Evolutionary conservation across 2,797 vertebrate genomes (phyloP).

Genomic region (Acipenser ruthenus): DNA sequence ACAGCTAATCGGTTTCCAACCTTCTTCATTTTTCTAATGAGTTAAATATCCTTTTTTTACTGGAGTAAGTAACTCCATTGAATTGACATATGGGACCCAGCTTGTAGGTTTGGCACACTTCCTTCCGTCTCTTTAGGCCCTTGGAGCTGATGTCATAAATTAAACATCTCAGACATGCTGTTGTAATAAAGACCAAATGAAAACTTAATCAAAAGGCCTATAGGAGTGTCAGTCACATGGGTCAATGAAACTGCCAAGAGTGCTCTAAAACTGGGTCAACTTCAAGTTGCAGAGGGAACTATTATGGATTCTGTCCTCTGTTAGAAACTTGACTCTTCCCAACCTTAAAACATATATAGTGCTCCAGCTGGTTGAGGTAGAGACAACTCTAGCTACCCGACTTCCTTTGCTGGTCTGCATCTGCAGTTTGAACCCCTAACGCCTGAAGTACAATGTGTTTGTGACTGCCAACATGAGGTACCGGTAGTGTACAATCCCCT

Average conservation of each 20-base stretch:
- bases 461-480: no score
- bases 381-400: no score
- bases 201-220: slow-evolving; percentile 39
- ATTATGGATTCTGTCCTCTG: no score
- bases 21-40: background rate
- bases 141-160: slow-evolving; percentile 48
- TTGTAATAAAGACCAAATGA: slow-evolving; percentile 41
- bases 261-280: no score
- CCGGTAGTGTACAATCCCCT: no score
- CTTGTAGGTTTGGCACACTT: slow-evolving; percentile 33
- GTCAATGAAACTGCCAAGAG: slow-evolving; percentile 5
- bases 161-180: slow-evolving; percentile 42
- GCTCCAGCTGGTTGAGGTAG: no score
- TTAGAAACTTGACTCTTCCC: no score
- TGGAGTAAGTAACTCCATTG: slow-evolving; percentile 5
- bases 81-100: slow-evolving; percentile 46
- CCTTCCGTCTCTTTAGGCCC: slow-evolving; percentile 26
- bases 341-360: no score
- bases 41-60: background rate
- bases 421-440: no score
- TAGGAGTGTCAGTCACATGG: slow-evolving; percentile 22
- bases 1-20: background rate
- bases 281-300: no score
- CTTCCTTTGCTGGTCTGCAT: no score
- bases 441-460: no score